Conservation (phyloP, 1,140 invertebrate genomes). For the Drosophila sucinea region DNA sequence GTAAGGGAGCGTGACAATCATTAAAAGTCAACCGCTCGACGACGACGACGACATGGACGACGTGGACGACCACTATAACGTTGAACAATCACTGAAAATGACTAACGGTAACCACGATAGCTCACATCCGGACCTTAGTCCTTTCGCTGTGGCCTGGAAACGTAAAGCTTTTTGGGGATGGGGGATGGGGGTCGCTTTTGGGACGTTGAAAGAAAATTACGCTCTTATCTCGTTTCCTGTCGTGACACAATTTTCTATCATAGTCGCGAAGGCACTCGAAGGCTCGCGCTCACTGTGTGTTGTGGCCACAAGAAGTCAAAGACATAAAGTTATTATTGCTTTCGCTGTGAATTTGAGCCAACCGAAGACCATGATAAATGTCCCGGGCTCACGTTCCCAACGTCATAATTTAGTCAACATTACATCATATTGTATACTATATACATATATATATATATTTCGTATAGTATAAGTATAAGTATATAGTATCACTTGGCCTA, state of each 20-base stretch:
- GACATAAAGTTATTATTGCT: slow-evolving; percentile 81
- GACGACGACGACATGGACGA: slow-evolving; percentile 45
- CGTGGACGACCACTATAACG: slow-evolving; percentile 36
- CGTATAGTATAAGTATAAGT: too few species aligned
- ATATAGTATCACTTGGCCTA: slow-evolving; percentile 38
- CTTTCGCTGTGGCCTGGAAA: slow-evolving; percentile 17
- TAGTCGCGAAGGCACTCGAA: slow-evolving; percentile 55
- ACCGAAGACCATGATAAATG: slow-evolving; percentile 65
- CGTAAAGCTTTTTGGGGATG: slow-evolving; percentile 59
- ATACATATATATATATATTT: slow-evolving; percentile 8
- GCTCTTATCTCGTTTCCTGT: slow-evolving; percentile 83
- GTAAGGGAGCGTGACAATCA: slow-evolving; percentile 77
- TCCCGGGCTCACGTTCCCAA: slow-evolving; percentile 69
- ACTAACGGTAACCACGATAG: slow-evolving; percentile 82
- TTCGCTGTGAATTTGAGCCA: slow-evolving; percentile 26
- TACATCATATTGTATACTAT: slow-evolving; percentile 44
- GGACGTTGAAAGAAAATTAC: slow-evolving; percentile 81
- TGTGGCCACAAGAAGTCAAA: slow-evolving; percentile 46
- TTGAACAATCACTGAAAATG: slow-evolving; percentile 81
- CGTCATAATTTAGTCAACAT: slow-evolving; percentile 65
- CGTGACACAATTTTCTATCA: slow-evolving; percentile 83
- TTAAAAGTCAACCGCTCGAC: slow-evolving; percentile 70
- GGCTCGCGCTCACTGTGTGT: slow-evolving; percentile 8
- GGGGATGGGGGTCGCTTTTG: background rate
- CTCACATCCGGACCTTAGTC: slow-evolving; percentile 70